phyloP scores from a whole-genome alignment of 2,113 vertebrate genomes.

The Epinephelus cyanopodus region DNA sequence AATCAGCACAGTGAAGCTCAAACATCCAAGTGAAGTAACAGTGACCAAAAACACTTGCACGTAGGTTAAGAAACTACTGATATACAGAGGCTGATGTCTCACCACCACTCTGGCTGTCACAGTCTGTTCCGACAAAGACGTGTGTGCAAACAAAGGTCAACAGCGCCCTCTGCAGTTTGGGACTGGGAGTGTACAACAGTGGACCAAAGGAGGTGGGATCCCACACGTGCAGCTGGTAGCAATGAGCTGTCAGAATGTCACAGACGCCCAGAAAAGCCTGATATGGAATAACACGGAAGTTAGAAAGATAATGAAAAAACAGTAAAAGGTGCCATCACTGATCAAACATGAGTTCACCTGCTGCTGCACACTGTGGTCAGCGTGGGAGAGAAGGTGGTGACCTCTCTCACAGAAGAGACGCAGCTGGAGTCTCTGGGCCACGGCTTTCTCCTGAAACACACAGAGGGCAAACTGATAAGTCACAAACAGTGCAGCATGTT shows the following conservation, averaged over 20 bases:
- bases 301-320: accelerated
- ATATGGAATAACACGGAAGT: background rate
- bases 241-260: slow-evolving; percentile 89
- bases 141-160: slow-evolving; percentile 84
- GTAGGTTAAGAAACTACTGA: background rate
- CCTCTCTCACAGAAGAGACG: slow-evolving; percentile 86
- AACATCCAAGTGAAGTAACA: background rate
- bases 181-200: slow-evolving; percentile 84
- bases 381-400: slow-evolving; percentile 83
- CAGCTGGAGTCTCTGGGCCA: slow-evolving; percentile 84
- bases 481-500: background rate
- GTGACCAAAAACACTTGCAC: no score
- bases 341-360: slow-evolving; percentile 81
- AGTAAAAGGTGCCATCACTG: background rate
- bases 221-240: slow-evolving; percentile 85
- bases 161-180: slow-evolving; percentile 88
- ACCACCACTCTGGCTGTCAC: slow-evolving; percentile 81
- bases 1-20: background rate
- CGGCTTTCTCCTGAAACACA: slow-evolving; percentile 81
- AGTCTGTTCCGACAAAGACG: slow-evolving; percentile 83
- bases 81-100: slow-evolving; percentile 49
- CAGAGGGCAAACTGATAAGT: background rate
- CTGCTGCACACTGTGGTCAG: slow-evolving; percentile 82
- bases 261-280: slow-evolving; percentile 91
- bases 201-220: slow-evolving; percentile 72